Base-by-base conservation (phyloP, 2,888 invertebrate species). In the Eupithecia inturbata region DNA sequence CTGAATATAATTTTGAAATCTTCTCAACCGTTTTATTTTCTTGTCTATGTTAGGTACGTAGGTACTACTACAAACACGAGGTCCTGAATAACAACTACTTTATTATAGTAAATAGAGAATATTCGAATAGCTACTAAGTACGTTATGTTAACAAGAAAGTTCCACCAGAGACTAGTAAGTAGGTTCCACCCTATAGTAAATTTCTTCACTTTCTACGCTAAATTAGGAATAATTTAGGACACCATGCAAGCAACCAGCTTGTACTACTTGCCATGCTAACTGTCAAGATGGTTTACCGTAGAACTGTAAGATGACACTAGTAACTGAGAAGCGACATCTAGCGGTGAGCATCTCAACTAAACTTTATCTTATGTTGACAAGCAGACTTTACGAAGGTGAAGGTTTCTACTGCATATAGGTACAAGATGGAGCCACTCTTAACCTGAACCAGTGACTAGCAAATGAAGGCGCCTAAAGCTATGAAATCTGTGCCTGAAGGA, bases 1-100 rank as follows among this genome's bases (percentile, higher is more conserved):
- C 80, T 71, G 68, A 84, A 82, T 83, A 82, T 82, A 82, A 83
- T 82, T 76, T 79, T 71, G 63, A 73, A 75, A 82, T 67, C 63
- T 69, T 70, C 1, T 33, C 33, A 33, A 10, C 12, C 16, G 19
- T 63, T 75, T 72, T 70, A 14, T 72, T 72, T 75, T 45, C 9
- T 41, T 53, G n/a, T 22, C 49, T 33, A 39, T 12, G 22, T 22
- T 19, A 22, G 22, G 22, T 9, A 49, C 7, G 45, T 7, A 45
- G 41, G n/a, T n/a, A 49, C 9, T 36, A 49, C 3, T 3, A 49
- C n/a, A n/a, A n/a, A 49, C 49, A n/a, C 14, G 14, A n/a, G 49
- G 1, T 49, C n/a, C 49, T 49, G 16, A 19, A 16, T 53, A 49
- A 6, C 22, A 16, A 36, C 9, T 9, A 36, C 36, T 36, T 36